phyloP scores from a whole-genome alignment of 2,113 vertebrate genomes.

The Protobothrops mucrosquamatus region DNA sequence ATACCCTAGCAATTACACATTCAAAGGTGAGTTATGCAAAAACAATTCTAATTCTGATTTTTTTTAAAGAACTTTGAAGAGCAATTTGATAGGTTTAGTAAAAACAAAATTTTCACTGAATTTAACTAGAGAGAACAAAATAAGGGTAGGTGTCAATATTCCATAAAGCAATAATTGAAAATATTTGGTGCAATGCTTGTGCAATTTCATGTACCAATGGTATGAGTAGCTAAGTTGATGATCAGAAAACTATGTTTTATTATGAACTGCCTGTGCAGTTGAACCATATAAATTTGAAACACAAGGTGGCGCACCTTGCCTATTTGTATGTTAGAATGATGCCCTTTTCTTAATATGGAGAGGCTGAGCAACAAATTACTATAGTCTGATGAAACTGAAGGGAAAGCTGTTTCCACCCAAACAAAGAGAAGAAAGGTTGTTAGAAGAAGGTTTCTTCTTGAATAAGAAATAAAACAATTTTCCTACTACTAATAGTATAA shows the following conservation, averaged over 20 bases:
- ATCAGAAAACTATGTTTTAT: neutral
- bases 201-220: neutral
- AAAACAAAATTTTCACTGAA: neutral
- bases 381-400: conserved; percentile 40
- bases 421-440: conserved; percentile 22
- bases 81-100: neutral
- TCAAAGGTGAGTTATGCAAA: conserved; percentile 84
- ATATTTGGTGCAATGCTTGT: neutral
- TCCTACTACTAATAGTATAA: neutral
- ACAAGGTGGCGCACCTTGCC: conserved; percentile 70
- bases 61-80: neutral
- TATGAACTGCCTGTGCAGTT: neutral
- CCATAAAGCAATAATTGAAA: neutral
- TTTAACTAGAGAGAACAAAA: neutral
- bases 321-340: conserved; percentile 44
- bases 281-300: conserved; percentile 39
- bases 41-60: neutral
- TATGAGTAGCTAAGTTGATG: neutral
- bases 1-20: conserved; percentile 97
- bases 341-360: neutral
- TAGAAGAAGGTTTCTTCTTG: conserved; percentile 9
- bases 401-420: conserved; percentile 32
- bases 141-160: neutral
- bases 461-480: conserved; percentile 5
- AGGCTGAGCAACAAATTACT: conserved; percentile 34